These are phyloP conservation scores for Petrocephalus sullivani DNA, from an alignment of 2,797 vertebrate species.

Conservation along the genomic window DNA sequence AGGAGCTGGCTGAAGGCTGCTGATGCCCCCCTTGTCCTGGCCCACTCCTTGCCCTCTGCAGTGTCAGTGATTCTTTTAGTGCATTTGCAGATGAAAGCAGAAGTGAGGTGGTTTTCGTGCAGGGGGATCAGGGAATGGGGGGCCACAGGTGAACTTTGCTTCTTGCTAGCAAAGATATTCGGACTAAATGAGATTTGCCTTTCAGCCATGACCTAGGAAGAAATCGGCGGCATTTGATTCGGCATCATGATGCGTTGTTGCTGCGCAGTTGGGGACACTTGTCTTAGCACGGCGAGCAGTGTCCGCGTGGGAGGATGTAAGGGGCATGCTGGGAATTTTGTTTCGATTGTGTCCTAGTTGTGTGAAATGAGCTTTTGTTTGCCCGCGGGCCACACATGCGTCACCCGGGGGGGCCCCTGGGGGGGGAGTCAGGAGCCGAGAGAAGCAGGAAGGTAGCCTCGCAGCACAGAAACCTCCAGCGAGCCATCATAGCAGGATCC, in stretches of 20 bases:
- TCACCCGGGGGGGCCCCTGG: background rate
- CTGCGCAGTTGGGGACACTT: background rate
- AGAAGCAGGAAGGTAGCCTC: background rate
- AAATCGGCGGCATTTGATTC: background rate
- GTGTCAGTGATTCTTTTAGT: background rate
- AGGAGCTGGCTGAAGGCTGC: background rate
- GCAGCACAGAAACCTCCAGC: background rate
- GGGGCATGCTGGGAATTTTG: background rate
- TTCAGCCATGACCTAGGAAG: background rate
- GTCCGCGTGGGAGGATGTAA: background rate
- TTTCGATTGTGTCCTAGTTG: background rate
- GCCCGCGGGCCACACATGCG: too few species aligned
- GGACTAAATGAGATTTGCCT: background rate
- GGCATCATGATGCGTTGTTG: background rate
- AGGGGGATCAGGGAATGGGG: background rate
- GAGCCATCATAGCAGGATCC: background rate
- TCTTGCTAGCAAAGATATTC: background rate
- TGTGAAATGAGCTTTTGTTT: background rate
- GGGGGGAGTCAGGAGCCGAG: background rate
- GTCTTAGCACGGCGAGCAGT: background rate
- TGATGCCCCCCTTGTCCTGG: background rate
- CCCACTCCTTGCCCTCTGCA: background rate
- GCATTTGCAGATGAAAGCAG: background rate
- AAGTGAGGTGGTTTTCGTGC: background rate
- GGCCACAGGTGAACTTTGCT: background rate